phyloP scores from a whole-genome alignment of 2,888 invertebrate genomes.

The Harpalus rufipes region DNA sequence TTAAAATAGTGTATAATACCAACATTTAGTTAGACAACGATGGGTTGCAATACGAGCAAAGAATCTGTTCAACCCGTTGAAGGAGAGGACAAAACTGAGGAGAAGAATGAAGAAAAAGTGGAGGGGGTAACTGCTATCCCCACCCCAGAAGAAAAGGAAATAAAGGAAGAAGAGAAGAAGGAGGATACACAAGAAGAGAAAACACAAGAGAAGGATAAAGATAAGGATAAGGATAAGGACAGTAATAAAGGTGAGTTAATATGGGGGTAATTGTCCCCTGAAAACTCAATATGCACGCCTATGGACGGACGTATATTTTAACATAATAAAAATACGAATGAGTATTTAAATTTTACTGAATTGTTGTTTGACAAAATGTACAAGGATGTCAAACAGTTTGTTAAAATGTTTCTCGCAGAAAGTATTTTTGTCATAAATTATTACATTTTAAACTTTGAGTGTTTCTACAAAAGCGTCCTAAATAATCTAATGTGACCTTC shows the following conservation, averaged over 20 bases:
- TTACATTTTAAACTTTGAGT: too few relatives aligned
- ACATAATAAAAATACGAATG: too few relatives aligned
- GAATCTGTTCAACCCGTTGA: slow-evolving; percentile 76
- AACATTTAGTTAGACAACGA: slow-evolving; percentile 8
- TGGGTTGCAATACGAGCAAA: slow-evolving; percentile 84
- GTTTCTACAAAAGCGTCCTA: too few relatives aligned
- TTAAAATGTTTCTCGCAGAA: too few relatives aligned
- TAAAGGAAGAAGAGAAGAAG: slow-evolving; percentile 68
- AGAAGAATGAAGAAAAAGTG: slow-evolving; percentile 69
- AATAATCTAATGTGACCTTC: too few relatives aligned
- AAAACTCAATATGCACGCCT: too few relatives aligned
- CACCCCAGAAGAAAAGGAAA: slow-evolving; percentile 8
- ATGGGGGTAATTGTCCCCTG: neutral
- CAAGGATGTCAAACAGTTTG: too few relatives aligned
- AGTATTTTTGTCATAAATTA: too few relatives aligned
- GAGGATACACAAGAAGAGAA: slow-evolving; percentile 26
- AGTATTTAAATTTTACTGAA: too few relatives aligned
- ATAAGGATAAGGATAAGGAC: slow-evolving; percentile 2
- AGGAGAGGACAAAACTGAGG: slow-evolving; percentile 71
- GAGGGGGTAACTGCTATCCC: slow-evolving; percentile 54
- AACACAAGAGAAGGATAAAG: neutral
- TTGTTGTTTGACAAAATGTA: too few relatives aligned
- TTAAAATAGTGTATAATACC: slow-evolving; percentile 4
- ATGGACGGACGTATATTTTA: too few relatives aligned
- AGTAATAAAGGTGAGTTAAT: slow-evolving; percentile 9